phyloP scores from a whole-genome alignment of 2,113 vertebrate genomes.

The Onychorhynchus coronatus region DNA sequence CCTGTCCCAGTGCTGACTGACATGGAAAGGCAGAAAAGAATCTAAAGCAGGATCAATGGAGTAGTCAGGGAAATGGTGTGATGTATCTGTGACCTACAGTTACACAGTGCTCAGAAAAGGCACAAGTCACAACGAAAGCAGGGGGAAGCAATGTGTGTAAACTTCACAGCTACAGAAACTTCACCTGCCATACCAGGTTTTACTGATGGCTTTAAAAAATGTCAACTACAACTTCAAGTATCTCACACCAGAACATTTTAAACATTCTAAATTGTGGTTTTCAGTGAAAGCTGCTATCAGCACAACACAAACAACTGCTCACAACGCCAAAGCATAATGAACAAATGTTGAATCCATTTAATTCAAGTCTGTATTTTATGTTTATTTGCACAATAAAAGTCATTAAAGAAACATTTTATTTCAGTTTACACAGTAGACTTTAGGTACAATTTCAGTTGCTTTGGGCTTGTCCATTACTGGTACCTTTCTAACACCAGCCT shows the following conservation, averaged over 20 bases:
- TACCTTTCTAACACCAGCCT: background rate
- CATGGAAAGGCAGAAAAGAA: background rate
- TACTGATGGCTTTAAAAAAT: background rate
- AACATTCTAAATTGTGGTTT: background rate
- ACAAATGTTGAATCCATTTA: background rate
- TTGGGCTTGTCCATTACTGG: background rate
- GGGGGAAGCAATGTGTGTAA: rapidly evolving
- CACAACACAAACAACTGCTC: background rate
- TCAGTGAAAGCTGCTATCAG: background rate
- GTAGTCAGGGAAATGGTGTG: rapidly evolving
- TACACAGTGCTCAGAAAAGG: background rate
- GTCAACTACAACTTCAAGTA: background rate
- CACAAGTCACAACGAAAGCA: background rate
- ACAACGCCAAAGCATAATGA: background rate
- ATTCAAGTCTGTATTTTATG: slow-evolving; percentile 2
- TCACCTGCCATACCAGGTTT: background rate
- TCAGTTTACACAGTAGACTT: background rate
- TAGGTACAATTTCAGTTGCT: background rate
- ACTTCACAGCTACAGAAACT: background rate
- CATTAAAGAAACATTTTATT: background rate
- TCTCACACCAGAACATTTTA: background rate
- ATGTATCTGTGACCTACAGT: background rate
- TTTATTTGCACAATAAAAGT: slow-evolving; percentile 58
- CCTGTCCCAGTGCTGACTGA: background rate
- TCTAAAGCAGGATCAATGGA: background rate